These are phyloP conservation scores for Neogale vison DNA, from an alignment of 2,113 vertebrate species.

Conservation along the genomic window DNA sequence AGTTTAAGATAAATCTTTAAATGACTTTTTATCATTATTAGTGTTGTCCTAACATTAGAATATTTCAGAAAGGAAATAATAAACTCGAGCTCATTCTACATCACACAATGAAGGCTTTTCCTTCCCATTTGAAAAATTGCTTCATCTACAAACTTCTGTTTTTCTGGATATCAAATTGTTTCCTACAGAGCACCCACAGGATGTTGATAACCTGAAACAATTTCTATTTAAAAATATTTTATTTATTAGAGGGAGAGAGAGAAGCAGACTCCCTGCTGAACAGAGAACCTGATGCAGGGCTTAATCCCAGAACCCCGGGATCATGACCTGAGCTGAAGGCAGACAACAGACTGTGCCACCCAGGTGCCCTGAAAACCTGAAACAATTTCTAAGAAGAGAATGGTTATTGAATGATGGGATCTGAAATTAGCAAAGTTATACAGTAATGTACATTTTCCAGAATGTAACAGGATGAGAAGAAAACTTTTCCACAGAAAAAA, in stretches of 20 bases:
- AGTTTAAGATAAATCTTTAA: neutral
- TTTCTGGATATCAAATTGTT: neutral
- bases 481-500: neutral
- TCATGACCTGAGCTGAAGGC: too few species aligned
- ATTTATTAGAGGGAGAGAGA: too few species aligned
- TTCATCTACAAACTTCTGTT: neutral
- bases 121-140: neutral
- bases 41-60: neutral
- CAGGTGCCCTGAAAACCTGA: neutral
- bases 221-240: neutral
- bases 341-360: too few species aligned
- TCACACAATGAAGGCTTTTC: neutral
- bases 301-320: too few species aligned
- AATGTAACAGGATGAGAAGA: neutral
- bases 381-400: neutral
- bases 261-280: too few species aligned
- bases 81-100: neutral
- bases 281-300: too few species aligned
- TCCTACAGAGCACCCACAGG: neutral
- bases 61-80: neutral
- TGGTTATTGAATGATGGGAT: neutral
- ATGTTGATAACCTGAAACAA: neutral
- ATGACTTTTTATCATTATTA: constrained; percentile 4
- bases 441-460: neutral
- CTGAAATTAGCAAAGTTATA: neutral